These are phyloP conservation scores for Epirrhoe alternata DNA, from an alignment of 2,888 invertebrate species.

Conservation along the genomic window DNA sequence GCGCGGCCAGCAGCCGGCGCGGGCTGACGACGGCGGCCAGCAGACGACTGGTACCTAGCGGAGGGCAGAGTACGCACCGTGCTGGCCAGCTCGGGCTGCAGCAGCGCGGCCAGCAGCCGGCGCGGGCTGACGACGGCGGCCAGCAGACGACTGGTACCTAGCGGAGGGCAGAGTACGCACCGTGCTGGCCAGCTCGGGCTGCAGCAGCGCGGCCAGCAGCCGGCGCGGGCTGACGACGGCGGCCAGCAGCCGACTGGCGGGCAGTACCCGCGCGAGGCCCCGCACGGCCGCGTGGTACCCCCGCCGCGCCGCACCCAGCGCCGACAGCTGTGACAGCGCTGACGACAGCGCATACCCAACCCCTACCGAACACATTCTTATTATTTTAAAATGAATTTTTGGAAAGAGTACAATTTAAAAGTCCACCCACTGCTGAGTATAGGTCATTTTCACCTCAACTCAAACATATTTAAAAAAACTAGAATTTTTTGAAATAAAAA, in stretches of 20 bases:
- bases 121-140: slow-evolving; percentile 86
- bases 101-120: slow-evolving; percentile 68
- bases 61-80: background rate
- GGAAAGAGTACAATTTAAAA: too few species aligned
- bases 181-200: slow-evolving; percentile 3
- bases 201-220: slow-evolving; percentile 56
- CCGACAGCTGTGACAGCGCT: slow-evolving; percentile 10
- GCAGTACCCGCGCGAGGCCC: slow-evolving; percentile 87
- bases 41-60: slow-evolving; percentile 62
- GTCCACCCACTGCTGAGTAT: too few species aligned
- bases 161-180: background rate
- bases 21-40: slow-evolving; percentile 86
- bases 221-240: slow-evolving; percentile 87
- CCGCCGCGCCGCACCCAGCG: slow-evolving; percentile 8
- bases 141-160: slow-evolving; percentile 71
- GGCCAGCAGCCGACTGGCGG: slow-evolving; percentile 81
- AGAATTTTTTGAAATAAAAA: too few species aligned
- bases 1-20: slow-evolving; percentile 74
- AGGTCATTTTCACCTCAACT: too few species aligned
- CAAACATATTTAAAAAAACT: too few species aligned
- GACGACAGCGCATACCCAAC: background rate
- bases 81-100: background rate
- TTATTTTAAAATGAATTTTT: too few species aligned
- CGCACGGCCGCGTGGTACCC: slow-evolving; percentile 36
- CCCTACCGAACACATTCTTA: background rate